Base-by-base conservation (phyloP, 2,888 invertebrate species). In the Sinodicranocentrus sp. region DNA sequence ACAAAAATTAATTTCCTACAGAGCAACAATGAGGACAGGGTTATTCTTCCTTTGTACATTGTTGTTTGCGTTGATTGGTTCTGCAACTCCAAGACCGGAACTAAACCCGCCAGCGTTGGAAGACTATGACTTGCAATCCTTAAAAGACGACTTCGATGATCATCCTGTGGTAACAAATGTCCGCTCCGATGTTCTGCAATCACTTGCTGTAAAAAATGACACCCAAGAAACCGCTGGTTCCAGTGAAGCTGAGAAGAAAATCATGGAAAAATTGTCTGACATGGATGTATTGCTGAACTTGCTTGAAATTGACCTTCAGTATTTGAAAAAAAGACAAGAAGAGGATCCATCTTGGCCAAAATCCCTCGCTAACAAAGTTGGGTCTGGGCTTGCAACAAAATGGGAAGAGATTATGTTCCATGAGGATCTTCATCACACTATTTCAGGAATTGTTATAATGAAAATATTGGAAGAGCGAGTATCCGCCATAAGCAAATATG, bases 401-500 rank as follows among this genome's bases (percentile, higher is more conserved):
- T 28, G 61, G 17, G 80, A 80, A 15, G 8, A 39, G 19, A n/a
- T 26, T n/a, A 15, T 43, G 21, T 65, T 80, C 65, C n/a, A 57
- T 13, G 54, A 61, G 23, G 80, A 72, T 25, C 17, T 80, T 1
- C 13, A 26, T 2, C 65, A 67, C 15, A 52, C 21, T 1, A 15
- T 72, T 23, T 80, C 80, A 6, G n/a, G 33, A 0, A 13, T 80
- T 6, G 67, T 72, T 17, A 19, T 80, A 3, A 52, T 80, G 65
- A 72, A 67, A 26, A 67, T 72, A 61, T 71, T 80, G 72, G 80
- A 80, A 23, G 44, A 72, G 19, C 23, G 72, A 3, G 72, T 80
- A 15, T 71, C 72, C 23, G n/a, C 52, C 1, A 19, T 80, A 15
- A 80, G 72, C 26, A 23, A 61, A 17, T 61, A 48, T n/a, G 52